Evolutionary conservation across 2,888 invertebrate species (phyloP), one percentile per base, ranked within the genome.

Genomic region (Subacronicta megacephala): DNA sequence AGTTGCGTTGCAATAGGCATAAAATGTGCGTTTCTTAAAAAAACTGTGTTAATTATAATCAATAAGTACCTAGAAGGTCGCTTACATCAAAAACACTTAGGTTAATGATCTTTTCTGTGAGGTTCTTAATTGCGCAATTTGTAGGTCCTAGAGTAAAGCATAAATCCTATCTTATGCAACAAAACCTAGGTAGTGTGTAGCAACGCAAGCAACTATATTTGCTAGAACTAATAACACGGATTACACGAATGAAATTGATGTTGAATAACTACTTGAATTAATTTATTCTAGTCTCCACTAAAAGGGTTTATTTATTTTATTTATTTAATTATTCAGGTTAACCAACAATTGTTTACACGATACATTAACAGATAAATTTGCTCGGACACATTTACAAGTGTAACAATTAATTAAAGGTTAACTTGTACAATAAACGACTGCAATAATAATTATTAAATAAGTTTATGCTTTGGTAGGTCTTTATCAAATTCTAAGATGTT

Each of bases 11-110:
- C 9, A 43, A n/a, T 18, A 43, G 43, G n/a, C 35, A 31, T 7
- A 43, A 20, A 55, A 43, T 36, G 23, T 31, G 10, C 15, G 26
- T 42, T 62, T 7, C 6, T 56, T 29, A 18, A 9, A 56, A 40
- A 50, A 50, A 42, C 17, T 43, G 49, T 43, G 17, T 7, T 26
- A 36, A 56, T 35, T 9, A 20, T 41, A 40, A 20, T 36, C 20
- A 15, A 16, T 12, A 26, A 26, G n/a, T n/a, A n/a, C 3, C 4
- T 29, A 38, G 35, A 49, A 12, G 23, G 6, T 17, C 2, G 9
- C 7, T 12, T 31, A 31, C n/a, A 31, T 31, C 5, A 4, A 12
- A n/a, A 31, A 31, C n/a, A 31, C 5, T n/a, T 31, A 31, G 31
- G n/a, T 31, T 31, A n/a, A 31, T n/a, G 4, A 31, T 0, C n/a